Percentiles rank a stretch among this genome's conserved stretches.
Evolutionary conservation across 2,888 invertebrate genomes (phyloP).

Genomic region (Chelonus formosanus): DNA sequence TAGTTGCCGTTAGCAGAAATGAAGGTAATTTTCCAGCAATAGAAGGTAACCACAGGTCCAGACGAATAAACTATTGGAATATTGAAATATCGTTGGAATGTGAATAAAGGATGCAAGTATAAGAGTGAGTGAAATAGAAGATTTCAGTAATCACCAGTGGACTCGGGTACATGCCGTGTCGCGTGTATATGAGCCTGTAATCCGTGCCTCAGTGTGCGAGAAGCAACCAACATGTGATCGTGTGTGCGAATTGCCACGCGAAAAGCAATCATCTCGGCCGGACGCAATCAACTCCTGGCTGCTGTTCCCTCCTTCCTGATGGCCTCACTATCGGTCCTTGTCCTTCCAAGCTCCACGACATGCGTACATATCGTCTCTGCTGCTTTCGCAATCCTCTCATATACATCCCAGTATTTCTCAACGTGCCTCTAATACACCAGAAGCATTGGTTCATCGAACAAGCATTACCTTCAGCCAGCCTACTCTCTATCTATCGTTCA

Average conservation of each 20-base stretch:
- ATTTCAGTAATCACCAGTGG: constrained; percentile 40
- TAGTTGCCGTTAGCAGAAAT: constrained; percentile 51
- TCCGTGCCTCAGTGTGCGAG: constrained; percentile 28
- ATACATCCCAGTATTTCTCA: background rate
- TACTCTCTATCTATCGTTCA: background rate
- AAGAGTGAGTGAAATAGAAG: constrained; percentile 14
- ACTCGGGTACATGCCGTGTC: constrained; percentile 22
- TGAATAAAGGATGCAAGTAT: constrained; percentile 15
- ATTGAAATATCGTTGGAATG: constrained; percentile 54
- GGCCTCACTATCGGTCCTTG: constrained; percentile 28
- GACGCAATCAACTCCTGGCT: constrained; percentile 60
- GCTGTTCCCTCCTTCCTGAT: constrained; percentile 42
- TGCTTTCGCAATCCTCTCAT: background rate
- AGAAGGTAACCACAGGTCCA: constrained; percentile 48
- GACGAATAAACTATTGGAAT: constrained; percentile 62
- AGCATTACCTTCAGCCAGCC: background rate
- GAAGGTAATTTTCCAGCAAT: constrained; percentile 53
- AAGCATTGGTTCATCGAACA: constrained; percentile 2
- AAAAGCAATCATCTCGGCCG: constrained; percentile 64
- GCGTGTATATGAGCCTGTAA: constrained; percentile 34
- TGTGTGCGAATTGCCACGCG: constrained; percentile 51
- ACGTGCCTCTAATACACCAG: background rate
- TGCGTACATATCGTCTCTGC: constrained; percentile 20
- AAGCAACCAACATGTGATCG: constrained; percentile 27
- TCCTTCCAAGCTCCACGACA: constrained; percentile 20